Evolutionary conservation across 2,113 vertebrate species (phyloP), one percentile per base, ranked within the genome.

Genomic region (Urocynchramus pylzowi): DNA sequence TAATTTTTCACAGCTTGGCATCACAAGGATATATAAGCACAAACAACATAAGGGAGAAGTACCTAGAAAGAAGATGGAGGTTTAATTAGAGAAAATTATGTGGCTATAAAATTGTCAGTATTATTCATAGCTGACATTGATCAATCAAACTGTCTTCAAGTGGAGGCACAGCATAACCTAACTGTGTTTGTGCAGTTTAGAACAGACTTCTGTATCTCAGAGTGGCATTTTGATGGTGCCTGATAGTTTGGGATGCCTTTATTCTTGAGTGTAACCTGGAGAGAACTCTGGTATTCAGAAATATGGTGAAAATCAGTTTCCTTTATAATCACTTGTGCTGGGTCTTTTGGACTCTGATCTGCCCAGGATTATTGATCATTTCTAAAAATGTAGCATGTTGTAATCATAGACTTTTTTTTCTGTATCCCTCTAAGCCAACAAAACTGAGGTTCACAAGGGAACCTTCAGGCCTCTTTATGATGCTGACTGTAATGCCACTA

Each of bases 31-130:
- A 22, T 85, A 73, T 91, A 92, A 94, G 78, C 77, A 95, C 76
- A 94, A 96, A 64, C 79, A 93, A 59, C n/a, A 37, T 85, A 79
- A 89, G 42, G 49, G 83, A 87, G 45, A 64, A 35, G 45, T 73
- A 92, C 65, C 63, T 89, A 80, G 59, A 18, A 50, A 54, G 71
- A 78, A 93, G 41, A 53, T 76, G 73, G 33, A 79, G 60, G 57
- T 84, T 93, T 92, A 92, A 93, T 94, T 93, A 76, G 54, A 67
- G n/a, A 69, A 95, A 93, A 92, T 79, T 64, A 89, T 39, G 37
- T 84, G 73, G 24, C 70, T 91, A 44, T 94, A 80, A 96, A 95
- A 81, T 78, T 92, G 65, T 84, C 56, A 67, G 39, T 84, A 33
- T 91, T 73, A 50, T 80, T 77, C 79, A 80, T n/a, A 77, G 79